Percentiles rank a stretch among this genome's conserved stretches.
Evolutionary conservation across 23 tunicate genomes (phyloP).

Genomic region (Trididemnum nubilum): DNA sequence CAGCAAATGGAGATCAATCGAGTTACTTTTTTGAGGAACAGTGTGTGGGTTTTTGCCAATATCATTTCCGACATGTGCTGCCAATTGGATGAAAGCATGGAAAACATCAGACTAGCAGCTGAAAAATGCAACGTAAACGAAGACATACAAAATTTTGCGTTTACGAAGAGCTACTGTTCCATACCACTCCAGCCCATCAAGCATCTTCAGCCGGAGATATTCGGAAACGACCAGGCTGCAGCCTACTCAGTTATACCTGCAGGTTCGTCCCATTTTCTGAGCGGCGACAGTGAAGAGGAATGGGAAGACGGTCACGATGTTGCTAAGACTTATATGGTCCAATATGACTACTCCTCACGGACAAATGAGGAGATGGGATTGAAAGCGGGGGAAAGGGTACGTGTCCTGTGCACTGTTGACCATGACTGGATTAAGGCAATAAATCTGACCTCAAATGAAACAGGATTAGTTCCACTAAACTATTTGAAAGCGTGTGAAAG

Average conservation of each 20-base stretch:
- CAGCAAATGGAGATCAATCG: slow-evolving; percentile 71
- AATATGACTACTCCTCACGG: slow-evolving; percentile 37
- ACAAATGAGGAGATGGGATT: slow-evolving; percentile 41
- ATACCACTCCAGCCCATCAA: slow-evolving; percentile 53
- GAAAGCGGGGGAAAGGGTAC: slow-evolving; percentile 26
- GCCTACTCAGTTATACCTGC: neutral
- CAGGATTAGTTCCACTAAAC: slow-evolving; percentile 54
- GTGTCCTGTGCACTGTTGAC: neutral
- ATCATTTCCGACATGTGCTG: slow-evolving; percentile 69
- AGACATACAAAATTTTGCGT: slow-evolving; percentile 55
- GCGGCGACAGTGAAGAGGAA: neutral
- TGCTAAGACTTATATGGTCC: slow-evolving; percentile 1
- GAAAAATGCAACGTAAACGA: slow-evolving; percentile 63
- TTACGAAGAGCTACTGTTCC: slow-evolving; percentile 38
- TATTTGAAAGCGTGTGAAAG: slow-evolving; percentile 16
- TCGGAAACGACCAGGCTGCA: neutral
- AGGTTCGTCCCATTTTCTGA: neutral
- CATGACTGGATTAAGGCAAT: slow-evolving; percentile 46
- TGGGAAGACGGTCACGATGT: slow-evolving; percentile 12
- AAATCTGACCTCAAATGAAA: slow-evolving; percentile 24
- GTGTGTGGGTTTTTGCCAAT: slow-evolving; percentile 68
- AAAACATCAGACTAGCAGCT: slow-evolving; percentile 53
- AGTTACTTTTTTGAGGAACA: slow-evolving; percentile 51
- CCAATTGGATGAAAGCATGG: slow-evolving; percentile 62
- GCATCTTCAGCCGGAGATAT: slow-evolving; percentile 36